A percentile compares a stretch with the other conserved stretches of the same genome.
Evolutionary conservation across 2,113 vertebrate genomes (phyloP).

Genomic region (Acrocephalus kingi): DNA sequence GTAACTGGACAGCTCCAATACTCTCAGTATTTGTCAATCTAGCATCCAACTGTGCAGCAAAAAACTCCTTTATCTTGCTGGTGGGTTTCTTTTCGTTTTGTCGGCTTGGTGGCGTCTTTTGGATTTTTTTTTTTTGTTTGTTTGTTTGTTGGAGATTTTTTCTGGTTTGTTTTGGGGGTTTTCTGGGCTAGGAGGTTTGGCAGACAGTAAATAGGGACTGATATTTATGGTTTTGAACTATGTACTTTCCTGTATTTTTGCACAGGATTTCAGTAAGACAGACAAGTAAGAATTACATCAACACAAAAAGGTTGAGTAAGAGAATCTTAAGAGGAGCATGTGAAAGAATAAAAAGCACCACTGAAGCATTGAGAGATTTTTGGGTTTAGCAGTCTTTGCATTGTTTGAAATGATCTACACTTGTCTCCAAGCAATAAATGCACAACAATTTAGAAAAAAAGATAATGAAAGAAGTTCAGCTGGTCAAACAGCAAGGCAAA

Average conservation of each 20-base stretch:
- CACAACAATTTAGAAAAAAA: not conserved
- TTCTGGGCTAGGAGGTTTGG: not conserved
- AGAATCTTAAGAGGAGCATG: not conserved
- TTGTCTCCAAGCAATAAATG: not conserved
- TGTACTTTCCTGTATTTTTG: not conserved
- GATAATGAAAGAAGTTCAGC: not conserved
- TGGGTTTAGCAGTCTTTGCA: not conserved
- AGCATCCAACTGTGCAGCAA: not conserved
- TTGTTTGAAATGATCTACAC: not conserved
- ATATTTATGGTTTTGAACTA: not conserved
- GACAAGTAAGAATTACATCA: not conserved
- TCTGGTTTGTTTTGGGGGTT: not conserved
- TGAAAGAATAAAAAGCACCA: not conserved
- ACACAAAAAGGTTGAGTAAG: not conserved
- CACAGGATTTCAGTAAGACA: not conserved
- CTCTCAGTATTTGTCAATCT: not conserved
- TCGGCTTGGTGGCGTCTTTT: not conserved
- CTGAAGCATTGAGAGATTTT: not conserved
- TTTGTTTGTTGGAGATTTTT: not conserved
- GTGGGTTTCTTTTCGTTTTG: not conserved
- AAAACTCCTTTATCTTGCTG: too few relatives aligned
- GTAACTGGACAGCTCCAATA: not conserved
- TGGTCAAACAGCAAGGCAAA: not conserved
- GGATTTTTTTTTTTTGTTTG: not conserved
- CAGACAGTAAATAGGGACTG: not conserved